A percentile compares a stretch with the other conserved stretches of the same genome.
Conservation (phyloP, 2,113 vertebrate genomes). For the Podilymbus podiceps region DNA sequence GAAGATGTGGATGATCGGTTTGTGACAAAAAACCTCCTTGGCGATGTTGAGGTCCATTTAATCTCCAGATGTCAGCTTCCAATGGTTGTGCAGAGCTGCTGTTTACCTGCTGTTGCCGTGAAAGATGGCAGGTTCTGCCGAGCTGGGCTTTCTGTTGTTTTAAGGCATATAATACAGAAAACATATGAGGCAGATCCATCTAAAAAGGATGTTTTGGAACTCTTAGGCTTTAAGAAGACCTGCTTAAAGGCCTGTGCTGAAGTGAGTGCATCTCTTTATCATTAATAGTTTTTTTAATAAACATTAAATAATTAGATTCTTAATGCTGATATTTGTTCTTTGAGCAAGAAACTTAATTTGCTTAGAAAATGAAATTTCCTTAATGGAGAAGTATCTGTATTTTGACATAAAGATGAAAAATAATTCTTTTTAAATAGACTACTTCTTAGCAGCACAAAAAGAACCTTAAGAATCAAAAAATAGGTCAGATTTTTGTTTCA, state of each 20-base stretch:
- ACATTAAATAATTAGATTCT: not conserved
- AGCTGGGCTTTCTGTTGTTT: constrained; percentile 91
- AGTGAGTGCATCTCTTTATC: constrained; percentile 75
- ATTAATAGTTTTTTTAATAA: not conserved
- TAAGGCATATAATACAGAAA: constrained; percentile 86
- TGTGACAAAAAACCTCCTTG: constrained; percentile 52
- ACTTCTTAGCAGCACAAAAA: not conserved
- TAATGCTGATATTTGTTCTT: not conserved
- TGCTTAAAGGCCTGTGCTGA: constrained; percentile 98
- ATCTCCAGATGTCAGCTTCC: constrained; percentile 77
- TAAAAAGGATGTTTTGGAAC: constrained; percentile 80
- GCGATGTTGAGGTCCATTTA: constrained; percentile 51
- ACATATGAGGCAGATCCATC: constrained; percentile 76
- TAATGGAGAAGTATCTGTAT: not conserved
- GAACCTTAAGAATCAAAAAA: not conserved
- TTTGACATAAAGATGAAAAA: not conserved
- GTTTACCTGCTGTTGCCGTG: constrained; percentile 83
- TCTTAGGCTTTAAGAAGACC: constrained; percentile 96
- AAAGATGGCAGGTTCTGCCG: constrained; percentile 82
- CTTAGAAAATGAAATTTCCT: not conserved
- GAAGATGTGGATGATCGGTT: constrained; percentile 35
- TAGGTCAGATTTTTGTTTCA: not conserved
- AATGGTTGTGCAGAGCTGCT: constrained; percentile 81
- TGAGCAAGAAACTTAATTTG: not conserved
- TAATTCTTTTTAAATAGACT: not conserved